Evolutionary conservation across 2,797 vertebrate species (phyloP), one percentile per base, ranked within the genome.

Genomic region (Ambastaia sidthimunki): DNA sequence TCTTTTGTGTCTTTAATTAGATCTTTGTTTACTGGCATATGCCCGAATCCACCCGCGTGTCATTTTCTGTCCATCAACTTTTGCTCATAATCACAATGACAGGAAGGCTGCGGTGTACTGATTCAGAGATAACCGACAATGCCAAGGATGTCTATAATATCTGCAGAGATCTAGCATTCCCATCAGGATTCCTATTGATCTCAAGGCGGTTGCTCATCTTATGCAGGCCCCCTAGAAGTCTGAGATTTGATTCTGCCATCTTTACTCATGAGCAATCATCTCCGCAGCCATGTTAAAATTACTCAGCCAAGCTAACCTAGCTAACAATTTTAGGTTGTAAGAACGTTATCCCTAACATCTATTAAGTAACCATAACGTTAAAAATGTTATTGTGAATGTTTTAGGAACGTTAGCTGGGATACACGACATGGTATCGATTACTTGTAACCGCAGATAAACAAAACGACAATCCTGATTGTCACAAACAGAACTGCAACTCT

Each of bases 11-110:
- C 76, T 66, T 50, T 85, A 80, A 57, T 70, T 54, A 48, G 41
- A 80, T 57, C 34, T 70, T 48, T 65, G 74, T 79, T 50, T 23
- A 62, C 60, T 74, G 78, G 60, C 16, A 2, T 9, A 67, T 25
- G 54, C 16, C 69, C 37, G 60, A 69, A 74, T 25, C 52, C 50
- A 74, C 48, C 13, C 1, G 34, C 2, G 72, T 52, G 71, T 73
- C 18, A 3, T 82, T 60, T 62, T 73, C 31, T 71, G 54, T 82
- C 77, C 47, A 31, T 84, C 74, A 86, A 70, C 41, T 37, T 11
- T 18, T 19, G 13, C 62, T 74, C 79, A 62, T 74, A 82, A 82
- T 84, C 74, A 78, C 57, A 78, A 47, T 81, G 83, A 79, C 85
- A 86, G 55, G 57, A 72, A 28, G 37, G 57, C 34, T 34, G 37